Percentiles rank a stretch among this genome's conserved stretches.
phyloP scores from a whole-genome alignment of 1,140 invertebrate species.

The Trachymyrmex septentrionalis region DNA sequence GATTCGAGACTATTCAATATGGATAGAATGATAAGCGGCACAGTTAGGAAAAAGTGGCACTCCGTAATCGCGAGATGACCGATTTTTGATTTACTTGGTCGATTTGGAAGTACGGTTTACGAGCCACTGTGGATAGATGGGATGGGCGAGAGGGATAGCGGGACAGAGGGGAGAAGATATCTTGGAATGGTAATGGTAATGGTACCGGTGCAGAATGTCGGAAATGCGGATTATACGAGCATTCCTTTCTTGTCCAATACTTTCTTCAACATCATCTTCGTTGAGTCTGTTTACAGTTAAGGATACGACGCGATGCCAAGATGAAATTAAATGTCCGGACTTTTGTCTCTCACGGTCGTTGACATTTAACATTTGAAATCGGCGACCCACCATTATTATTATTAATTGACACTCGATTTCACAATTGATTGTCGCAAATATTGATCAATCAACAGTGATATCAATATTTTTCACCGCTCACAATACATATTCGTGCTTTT shows the following conservation, averaged over 20 bases:
- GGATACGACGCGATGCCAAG: constrained; percentile 58
- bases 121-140: constrained; percentile 43
- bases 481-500: not conserved
- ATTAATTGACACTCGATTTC: not conserved
- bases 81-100: constrained; percentile 72
- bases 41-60: constrained; percentile 39
- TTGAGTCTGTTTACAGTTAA: constrained; percentile 78
- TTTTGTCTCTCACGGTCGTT: constrained; percentile 70
- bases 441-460: constrained; percentile 3
- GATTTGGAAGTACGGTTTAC: constrained; percentile 67
- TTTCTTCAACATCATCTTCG: constrained; percentile 51
- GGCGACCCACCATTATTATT: not conserved
- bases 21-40: constrained; percentile 17
- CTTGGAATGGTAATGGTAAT: constrained; percentile 74
- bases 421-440: not conserved
- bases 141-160: constrained; percentile 18
- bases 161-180: constrained; percentile 42
- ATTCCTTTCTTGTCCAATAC: constrained; percentile 76
- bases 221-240: constrained; percentile 72
- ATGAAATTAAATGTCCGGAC: constrained; percentile 73
- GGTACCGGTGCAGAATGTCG: constrained; percentile 73
- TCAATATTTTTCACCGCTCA: constrained; percentile 18
- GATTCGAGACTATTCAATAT: not conserved
- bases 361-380: constrained; percentile 56
- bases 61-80: constrained; percentile 52